These are phyloP conservation scores for Temnothorax nylanderi DNA, from an alignment of 1,140 invertebrate species.

Conservation along the genomic window DNA sequence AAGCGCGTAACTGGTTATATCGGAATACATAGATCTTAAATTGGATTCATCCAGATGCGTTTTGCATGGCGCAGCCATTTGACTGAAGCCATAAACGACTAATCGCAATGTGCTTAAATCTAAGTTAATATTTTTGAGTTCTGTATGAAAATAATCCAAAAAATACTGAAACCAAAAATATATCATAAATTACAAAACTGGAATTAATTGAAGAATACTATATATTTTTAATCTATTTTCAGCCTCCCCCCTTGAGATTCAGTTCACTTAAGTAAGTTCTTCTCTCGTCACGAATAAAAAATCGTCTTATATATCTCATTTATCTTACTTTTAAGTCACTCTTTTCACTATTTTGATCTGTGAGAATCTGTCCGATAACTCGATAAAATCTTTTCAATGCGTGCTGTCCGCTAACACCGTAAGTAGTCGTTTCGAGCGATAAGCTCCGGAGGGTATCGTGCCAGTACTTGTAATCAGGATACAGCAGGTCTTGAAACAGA, in stretches of 20 bases:
- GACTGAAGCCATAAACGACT: constrained; percentile 79
- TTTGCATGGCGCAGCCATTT: constrained; percentile 76
- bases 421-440: constrained; percentile 52
- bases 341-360: constrained; percentile 58
- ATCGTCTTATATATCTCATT: constrained; percentile 32
- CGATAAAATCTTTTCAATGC: constrained; percentile 79
- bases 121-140: constrained; percentile 53
- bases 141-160: constrained; percentile 60
- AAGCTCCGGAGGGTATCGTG: constrained; percentile 67
- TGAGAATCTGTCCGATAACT: constrained; percentile 73
- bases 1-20: constrained; percentile 73
- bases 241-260: neutral
- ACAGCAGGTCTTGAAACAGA: constrained; percentile 72
- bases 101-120: constrained; percentile 61
- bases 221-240: neutral
- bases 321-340: neutral
- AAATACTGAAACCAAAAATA: constrained; percentile 72
- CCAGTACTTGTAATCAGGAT: constrained; percentile 79
- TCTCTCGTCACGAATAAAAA: neutral
- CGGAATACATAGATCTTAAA: constrained; percentile 76
- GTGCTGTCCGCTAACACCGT: constrained; percentile 69
- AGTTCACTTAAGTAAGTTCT: neutral
- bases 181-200: neutral
- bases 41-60: constrained; percentile 60
- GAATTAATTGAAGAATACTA: neutral